A percentile compares a stretch with the other conserved stretches of the same genome.
These are phyloP conservation scores for Nixonia krombeini DNA, from an alignment of 1,140 invertebrate genomes.

Conservation along the genomic window DNA sequence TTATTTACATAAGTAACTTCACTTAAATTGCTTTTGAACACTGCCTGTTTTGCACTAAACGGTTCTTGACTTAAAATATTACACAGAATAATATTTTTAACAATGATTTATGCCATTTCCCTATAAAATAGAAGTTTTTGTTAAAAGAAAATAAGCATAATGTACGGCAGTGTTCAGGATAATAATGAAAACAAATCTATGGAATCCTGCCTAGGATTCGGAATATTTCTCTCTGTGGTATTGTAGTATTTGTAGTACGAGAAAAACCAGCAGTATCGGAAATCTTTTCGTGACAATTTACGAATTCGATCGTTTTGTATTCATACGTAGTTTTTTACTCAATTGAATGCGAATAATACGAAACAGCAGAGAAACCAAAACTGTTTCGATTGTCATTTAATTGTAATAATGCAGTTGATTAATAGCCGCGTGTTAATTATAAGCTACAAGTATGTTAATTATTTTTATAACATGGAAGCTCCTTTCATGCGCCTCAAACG, in stretches of 20 bases:
- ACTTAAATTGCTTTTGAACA: conserved; percentile 4
- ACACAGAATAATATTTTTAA: background rate
- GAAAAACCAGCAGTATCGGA: conserved; percentile 19
- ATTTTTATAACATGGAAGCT: no score
- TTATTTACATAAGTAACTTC: no score
- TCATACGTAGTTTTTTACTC: conserved; percentile 32
- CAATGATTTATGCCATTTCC: conserved; percentile 10
- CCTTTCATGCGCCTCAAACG: no score
- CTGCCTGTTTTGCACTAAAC: no score
- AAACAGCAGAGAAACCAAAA: conserved; percentile 1
- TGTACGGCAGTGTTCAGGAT: conserved; percentile 23
- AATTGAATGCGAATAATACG: conserved; percentile 29
- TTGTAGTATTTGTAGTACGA: conserved; percentile 29
- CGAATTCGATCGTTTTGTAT: conserved; percentile 34
- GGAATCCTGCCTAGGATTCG: conserved; percentile 33
- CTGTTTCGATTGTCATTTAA: no score
- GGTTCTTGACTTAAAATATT: no score
- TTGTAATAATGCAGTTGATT: no score
- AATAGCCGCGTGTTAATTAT: no score
- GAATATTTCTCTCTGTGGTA: conserved; percentile 36
- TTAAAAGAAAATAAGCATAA: conserved; percentile 15
- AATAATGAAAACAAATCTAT: conserved; percentile 34
- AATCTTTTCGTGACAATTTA: conserved; percentile 42
- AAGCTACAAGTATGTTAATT: no score
- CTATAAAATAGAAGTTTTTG: conserved; percentile 15